Percentiles rank a stretch among this genome's conserved stretches.
Conservation (phyloP, 35 echinoderm and acorn worm genomes). For the Antedon bifida region DNA sequence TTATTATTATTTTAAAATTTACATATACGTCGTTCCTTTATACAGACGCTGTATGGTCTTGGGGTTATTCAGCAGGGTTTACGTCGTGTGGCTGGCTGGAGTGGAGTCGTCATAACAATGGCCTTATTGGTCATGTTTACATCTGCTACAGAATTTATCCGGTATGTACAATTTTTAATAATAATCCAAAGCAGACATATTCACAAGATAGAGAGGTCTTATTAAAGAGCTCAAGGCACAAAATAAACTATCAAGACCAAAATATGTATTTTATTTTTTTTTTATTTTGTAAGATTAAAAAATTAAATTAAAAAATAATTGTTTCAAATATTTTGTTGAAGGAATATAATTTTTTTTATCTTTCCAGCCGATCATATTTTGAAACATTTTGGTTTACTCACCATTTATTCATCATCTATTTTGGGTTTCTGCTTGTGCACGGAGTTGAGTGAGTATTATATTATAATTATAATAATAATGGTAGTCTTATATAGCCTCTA, state of each 20-base stretch:
- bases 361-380: constrained; percentile 77
- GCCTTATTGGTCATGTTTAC: constrained; percentile 75
- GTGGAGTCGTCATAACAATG: constrained; percentile 53
- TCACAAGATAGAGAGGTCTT: not conserved
- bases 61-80: constrained; percentile 49
- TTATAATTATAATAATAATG: not conserved
- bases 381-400: constrained; percentile 95
- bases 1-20: too few relatives aligned
- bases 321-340: too few relatives aligned
- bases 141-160: constrained; percentile 74
- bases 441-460: constrained; percentile 67
- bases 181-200: not conserved
- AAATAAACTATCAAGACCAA: not conserved
- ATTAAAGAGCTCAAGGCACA: not conserved
- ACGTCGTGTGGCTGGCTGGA: constrained; percentile 42
- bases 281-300: too few relatives aligned
- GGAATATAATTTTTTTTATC: too few relatives aligned
- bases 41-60: constrained; percentile 23
- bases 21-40: too few relatives aligned
- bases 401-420: constrained; percentile 82
- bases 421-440: constrained; percentile 62
- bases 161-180: constrained; percentile 37
- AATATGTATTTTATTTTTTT: not conserved
- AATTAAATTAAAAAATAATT: too few relatives aligned
- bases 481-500: too few relatives aligned